phyloP scores from a whole-genome alignment of 2,888 invertebrate genomes.

The Fragum sueziense region DNA sequence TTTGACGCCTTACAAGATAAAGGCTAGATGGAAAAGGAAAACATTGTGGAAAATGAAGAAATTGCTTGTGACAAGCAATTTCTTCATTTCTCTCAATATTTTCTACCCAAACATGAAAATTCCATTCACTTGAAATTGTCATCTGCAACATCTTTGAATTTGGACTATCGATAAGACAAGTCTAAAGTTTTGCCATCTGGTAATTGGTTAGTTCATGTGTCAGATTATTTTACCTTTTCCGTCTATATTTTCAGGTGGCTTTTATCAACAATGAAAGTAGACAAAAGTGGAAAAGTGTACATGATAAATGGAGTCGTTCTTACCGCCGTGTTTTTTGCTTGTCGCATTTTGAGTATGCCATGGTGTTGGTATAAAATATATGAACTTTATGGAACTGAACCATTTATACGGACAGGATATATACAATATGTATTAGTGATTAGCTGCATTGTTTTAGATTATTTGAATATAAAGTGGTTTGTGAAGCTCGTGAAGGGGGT shows the following conservation, averaged over 20 bases:
- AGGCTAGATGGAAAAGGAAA: too few species aligned
- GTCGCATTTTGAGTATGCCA: conserved; percentile 77
- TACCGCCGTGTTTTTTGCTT: conserved; percentile 78
- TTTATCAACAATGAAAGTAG: conserved; percentile 73
- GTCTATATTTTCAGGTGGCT: conserved; percentile 77
- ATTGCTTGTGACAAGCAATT: too few species aligned
- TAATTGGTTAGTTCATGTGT: too few species aligned
- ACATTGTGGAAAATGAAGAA: too few species aligned
- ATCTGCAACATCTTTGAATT: too few species aligned
- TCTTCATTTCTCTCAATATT: too few species aligned
- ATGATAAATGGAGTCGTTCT: conserved; percentile 77
- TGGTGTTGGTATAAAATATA: conserved; percentile 79
- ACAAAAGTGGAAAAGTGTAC: conserved; percentile 69
- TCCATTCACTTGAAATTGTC: too few species aligned
- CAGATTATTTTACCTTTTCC: too few species aligned
- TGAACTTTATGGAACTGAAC: conserved; percentile 72
- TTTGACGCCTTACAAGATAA: too few species aligned
- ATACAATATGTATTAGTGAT: conserved; percentile 75
- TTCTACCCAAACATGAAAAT: too few species aligned
- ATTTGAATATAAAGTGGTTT: conserved; percentile 80
- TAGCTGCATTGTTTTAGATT: conserved; percentile 77
- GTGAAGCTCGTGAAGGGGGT: conserved; percentile 75
- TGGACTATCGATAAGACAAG: too few species aligned
- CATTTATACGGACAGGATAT: conserved; percentile 71
- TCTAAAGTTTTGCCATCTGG: too few species aligned